Evolutionary conservation across 2,888 invertebrate genomes (phyloP).

Genomic region (Melinopterus prodromus): DNA sequence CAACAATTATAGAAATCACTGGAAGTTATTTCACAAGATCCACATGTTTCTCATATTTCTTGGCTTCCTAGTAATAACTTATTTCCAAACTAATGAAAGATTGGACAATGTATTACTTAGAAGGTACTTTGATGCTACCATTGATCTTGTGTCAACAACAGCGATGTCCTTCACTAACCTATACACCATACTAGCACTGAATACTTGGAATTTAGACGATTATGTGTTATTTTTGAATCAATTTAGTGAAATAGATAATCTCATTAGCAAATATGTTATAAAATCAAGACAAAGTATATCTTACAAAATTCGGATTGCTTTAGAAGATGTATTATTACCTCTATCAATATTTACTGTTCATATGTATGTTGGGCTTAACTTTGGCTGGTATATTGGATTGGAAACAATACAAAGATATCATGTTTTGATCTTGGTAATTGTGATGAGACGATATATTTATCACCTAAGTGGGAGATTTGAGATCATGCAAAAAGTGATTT

Average conservation of each 20-base stretch:
- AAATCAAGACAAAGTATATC: not conserved
- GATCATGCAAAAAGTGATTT: not conserved
- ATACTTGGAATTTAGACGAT: slow-evolving; percentile 12
- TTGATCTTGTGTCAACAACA: not conserved
- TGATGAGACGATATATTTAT: slow-evolving; percentile 16
- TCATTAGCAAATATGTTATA: not conserved
- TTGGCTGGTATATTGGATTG: not conserved
- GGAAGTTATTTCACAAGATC: not conserved
- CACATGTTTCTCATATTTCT: slow-evolving; percentile 5
- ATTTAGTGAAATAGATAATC: slow-evolving; percentile 4
- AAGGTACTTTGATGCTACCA: not conserved
- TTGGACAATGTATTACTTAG: not conserved
- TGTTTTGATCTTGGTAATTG: slow-evolving; percentile 6
- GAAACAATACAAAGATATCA: slow-evolving; percentile 16
- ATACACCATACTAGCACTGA: not conserved
- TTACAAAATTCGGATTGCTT: not conserved
- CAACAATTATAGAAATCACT: not conserved
- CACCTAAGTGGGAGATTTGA: not conserved
- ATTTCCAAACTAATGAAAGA: slow-evolving; percentile 10
- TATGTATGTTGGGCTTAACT: slow-evolving; percentile 6
- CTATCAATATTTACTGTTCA: not conserved
- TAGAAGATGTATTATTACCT: not conserved
- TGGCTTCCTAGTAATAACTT: not conserved
- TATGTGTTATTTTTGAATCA: not conserved
- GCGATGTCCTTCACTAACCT: slow-evolving; percentile 10